Evolutionary conservation across 2,888 invertebrate genomes (phyloP).

Genomic region (Sthenelais limicola): DNA sequence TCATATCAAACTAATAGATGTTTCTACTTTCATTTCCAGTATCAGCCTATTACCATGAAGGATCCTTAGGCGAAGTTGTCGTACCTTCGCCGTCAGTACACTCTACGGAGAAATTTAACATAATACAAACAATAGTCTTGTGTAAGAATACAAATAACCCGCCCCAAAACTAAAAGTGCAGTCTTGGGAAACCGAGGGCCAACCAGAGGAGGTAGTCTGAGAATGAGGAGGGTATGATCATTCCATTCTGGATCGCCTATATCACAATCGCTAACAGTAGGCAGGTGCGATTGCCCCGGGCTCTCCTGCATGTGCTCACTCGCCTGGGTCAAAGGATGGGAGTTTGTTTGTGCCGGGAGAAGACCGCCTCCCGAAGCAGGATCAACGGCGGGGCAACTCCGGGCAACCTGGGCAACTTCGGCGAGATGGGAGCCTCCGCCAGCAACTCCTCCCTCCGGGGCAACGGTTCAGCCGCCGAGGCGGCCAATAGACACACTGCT

Average conservation of each 20-base stretch:
- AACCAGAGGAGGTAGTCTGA: too few relatives aligned
- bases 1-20: too few relatives aligned
- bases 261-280: conserved; percentile 13
- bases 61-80: too few relatives aligned
- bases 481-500: background rate
- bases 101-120: too few relatives aligned
- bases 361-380: background rate
- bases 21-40: too few relatives aligned
- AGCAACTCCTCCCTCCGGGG: conserved; percentile 32
- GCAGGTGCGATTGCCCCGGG: background rate
- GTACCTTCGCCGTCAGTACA: too few relatives aligned
- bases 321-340: conserved; percentile 13
- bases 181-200: too few relatives aligned
- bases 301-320: conserved; percentile 6
- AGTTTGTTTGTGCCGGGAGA: conserved; percentile 38
- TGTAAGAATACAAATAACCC: too few relatives aligned
- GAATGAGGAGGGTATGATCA: conserved; percentile 1
- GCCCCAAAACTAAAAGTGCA: too few relatives aligned
- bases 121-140: too few relatives aligned
- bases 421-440: conserved; percentile 18
- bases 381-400: conserved; percentile 16
- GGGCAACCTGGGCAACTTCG: conserved; percentile 4
- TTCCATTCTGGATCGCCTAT: conserved; percentile 14
- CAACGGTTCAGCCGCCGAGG: background rate
- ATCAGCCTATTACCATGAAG: too few relatives aligned